Base-by-base conservation (phyloP, 2,888 invertebrate genomes). In the Leucania comma region DNA sequence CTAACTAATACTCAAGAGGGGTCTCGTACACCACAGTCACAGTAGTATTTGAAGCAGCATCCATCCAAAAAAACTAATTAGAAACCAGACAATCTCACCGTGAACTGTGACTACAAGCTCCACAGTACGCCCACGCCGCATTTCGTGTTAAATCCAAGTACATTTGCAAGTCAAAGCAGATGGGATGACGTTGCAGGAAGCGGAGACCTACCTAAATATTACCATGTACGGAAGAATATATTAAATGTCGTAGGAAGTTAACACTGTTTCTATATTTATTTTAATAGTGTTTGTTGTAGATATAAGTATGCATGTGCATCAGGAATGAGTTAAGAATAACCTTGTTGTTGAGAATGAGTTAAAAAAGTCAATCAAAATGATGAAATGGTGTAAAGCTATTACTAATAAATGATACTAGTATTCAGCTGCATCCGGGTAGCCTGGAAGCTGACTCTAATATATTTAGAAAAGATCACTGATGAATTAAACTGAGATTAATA, bases 151-250 rank as follows among this genome's bases (percentile, higher is more conserved):
- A 94, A 92, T 92, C 88, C 89, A 89, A 92, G 87, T 90, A 79
- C 91, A 95, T 95, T 95, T 87, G 87, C 88, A 90, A 90, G 85
- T 88, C 88, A 86, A 90, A 88, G 72, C 72, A 76, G 83, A 32
- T 59, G 84, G 84, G 87, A 87, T 94, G 94, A 95, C 94, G 93
- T 92, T 90, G 93, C 94, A 93, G 92, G 93, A 94, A 93, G 92
- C 88, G 24, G 32, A 22, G 26, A 87, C 56, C 68, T 69, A 90
- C 73, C 84, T 73, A 73, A 87, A 86, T 84, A 87, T 86, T 82
- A 83, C 88, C 83, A 73, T 81, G 77, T 84, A 79, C 24, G 82
- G 86, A 61, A 79, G 75, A 86, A 79, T 86, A 76, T 77, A 75
- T 84, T 81, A 80, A 72, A 77, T 63, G 50, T n/a, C 56, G 68